These are phyloP conservation scores for Catotricha subobsoleta DNA, from an alignment of 2,888 invertebrate genomes.

Conservation along the genomic window DNA sequence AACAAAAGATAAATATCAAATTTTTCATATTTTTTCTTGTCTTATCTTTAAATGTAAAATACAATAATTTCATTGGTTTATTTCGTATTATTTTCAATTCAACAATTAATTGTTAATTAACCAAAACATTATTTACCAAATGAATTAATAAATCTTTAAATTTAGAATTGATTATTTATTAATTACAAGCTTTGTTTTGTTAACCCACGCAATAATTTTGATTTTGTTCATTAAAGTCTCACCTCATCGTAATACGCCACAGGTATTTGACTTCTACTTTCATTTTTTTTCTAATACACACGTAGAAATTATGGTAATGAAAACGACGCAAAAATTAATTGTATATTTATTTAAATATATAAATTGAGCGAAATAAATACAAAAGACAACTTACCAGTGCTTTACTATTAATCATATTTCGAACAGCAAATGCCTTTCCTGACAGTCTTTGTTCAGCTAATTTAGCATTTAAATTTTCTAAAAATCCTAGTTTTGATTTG, in stretches of 20 bases:
- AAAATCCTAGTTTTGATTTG: constrained; percentile 41
- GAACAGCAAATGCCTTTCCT: constrained; percentile 44
- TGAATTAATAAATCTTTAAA: too few relatives aligned
- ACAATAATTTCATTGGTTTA: too few relatives aligned
- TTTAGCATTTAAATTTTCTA: constrained; percentile 67
- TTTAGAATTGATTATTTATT: not conserved
- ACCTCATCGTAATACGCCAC: constrained; percentile 6
- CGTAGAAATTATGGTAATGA: not conserved
- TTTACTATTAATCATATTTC: constrained; percentile 55
- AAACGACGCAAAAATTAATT: not conserved
- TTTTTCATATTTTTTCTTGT: too few relatives aligned
- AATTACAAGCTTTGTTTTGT: not conserved
- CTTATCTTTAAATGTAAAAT: too few relatives aligned
- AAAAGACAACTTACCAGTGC: constrained; percentile 37
- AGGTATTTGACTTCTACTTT: constrained; percentile 5
- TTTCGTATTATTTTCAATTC: too few relatives aligned
- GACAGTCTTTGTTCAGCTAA: constrained; percentile 43
- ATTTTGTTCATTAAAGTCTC: constrained; percentile 3
- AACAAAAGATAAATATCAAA: too few relatives aligned
- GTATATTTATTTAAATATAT: not conserved
- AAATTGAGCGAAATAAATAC: not conserved
- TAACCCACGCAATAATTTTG: not conserved
- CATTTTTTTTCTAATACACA: constrained; percentile 2
- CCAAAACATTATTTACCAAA: too few relatives aligned
- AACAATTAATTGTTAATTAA: too few relatives aligned